These are phyloP conservation scores for Acomys russatus DNA, from an alignment of 2,797 vertebrate species.

Conservation along the genomic window DNA sequence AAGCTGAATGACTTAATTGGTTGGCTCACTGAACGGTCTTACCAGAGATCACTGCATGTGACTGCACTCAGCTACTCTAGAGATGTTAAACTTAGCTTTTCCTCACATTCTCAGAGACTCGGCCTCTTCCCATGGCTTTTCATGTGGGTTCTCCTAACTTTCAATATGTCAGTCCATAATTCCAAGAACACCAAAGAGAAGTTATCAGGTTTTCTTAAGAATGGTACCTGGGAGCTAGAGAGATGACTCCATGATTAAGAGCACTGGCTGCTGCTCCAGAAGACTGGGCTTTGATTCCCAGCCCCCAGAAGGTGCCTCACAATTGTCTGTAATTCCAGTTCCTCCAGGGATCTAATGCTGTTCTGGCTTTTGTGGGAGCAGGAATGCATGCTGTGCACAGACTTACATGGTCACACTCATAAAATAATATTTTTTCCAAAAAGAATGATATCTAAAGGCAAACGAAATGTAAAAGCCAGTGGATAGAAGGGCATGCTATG, in stretches of 20 bases:
- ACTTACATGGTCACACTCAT: not conserved
- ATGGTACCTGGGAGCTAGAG: not conserved
- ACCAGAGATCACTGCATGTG: too few relatives aligned
- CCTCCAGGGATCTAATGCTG: not conserved
- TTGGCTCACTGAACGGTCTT: too few relatives aligned
- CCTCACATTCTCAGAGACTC: not conserved
- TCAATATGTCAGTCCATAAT: not conserved
- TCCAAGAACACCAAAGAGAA: not conserved
- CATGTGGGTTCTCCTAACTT: not conserved
- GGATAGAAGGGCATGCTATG: not conserved
- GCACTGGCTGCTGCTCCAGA: not conserved
- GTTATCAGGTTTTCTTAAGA: not conserved
- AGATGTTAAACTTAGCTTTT: not conserved
- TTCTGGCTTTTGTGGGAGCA: not conserved
- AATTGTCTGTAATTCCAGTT: not conserved
- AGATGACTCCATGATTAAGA: not conserved
- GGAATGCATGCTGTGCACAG: not conserved
- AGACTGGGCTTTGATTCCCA: not conserved
- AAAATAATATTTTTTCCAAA: not conserved
- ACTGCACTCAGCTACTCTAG: not conserved
- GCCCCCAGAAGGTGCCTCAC: not conserved
- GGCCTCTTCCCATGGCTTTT: not conserved
- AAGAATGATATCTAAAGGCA: not conserved
- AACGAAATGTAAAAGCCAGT: not conserved
- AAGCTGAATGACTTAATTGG: too few relatives aligned